phyloP scores from a whole-genome alignment of 1,140 invertebrate genomes.

The Meloidogyne floridensis region DNA sequence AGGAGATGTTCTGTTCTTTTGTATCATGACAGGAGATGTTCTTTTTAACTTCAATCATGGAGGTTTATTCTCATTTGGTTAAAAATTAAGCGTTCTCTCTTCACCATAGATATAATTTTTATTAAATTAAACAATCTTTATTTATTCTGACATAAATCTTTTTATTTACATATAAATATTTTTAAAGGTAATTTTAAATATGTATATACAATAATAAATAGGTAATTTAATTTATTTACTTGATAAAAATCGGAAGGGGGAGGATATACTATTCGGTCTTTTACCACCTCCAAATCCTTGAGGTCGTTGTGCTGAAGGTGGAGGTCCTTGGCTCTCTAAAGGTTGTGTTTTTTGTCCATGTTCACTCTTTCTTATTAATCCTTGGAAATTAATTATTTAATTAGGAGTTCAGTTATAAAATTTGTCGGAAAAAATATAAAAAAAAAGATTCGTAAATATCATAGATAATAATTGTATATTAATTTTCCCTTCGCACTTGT shows the following conservation, averaged over 20 bases:
- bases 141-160: neutral
- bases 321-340: neutral
- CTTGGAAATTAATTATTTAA: neutral
- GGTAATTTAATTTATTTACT: neutral
- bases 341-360: neutral
- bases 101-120: too few species aligned
- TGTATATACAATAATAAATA: neutral
- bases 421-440: too few species aligned
- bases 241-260: neutral
- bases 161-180: neutral
- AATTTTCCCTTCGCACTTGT: too few species aligned
- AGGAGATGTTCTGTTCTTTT: too few species aligned
- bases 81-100: too few species aligned
- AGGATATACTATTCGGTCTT: neutral
- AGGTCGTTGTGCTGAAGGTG: neutral
- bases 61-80: too few species aligned
- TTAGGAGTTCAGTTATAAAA: too few species aligned
- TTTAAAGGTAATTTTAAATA: neutral
- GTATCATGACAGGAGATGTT: too few species aligned
- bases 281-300: neutral
- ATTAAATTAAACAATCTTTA: neutral
- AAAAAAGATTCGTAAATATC: too few species aligned
- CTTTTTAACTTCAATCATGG: too few species aligned
- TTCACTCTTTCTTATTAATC: slow-evolving; percentile 9
- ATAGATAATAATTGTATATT: too few species aligned